Percentiles rank a stretch among this genome's conserved stretches.
Evolutionary conservation across 2,888 invertebrate species (phyloP).

Genomic region (Cephus runcator): DNA sequence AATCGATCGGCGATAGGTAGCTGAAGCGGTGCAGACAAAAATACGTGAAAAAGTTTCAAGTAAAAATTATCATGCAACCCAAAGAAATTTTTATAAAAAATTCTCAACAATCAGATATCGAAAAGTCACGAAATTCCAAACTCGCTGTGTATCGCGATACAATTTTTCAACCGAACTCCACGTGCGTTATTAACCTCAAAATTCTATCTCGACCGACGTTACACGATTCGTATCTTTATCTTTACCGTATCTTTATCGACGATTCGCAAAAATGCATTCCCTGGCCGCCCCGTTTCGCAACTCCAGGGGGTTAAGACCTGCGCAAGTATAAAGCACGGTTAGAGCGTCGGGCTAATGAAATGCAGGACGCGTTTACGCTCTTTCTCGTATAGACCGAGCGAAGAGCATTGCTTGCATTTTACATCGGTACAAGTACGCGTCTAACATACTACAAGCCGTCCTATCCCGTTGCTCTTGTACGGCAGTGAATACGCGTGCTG

Average conservation of each 20-base stretch:
- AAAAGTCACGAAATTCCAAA: background rate
- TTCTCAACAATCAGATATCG: background rate
- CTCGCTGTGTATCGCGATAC: too few species aligned
- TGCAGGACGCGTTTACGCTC: conserved; percentile 24
- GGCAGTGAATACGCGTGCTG: background rate
- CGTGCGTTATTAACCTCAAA: background rate
- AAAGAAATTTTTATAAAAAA: background rate
- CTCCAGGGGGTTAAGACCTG: background rate
- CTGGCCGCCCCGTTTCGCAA: background rate
- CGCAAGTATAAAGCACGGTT: background rate
- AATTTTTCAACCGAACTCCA: background rate
- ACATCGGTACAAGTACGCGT: conserved; percentile 24
- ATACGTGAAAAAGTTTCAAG: background rate
- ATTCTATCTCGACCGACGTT: background rate
- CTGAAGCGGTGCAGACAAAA: background rate
- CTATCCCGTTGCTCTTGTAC: background rate
- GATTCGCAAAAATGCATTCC: background rate
- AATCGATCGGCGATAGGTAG: too few species aligned
- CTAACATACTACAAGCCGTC: conserved; percentile 12
- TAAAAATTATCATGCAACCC: background rate
- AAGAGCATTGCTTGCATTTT: conserved; percentile 39
- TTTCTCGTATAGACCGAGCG: conserved; percentile 26
- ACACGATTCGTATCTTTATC: background rate
- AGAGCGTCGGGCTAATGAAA: background rate
- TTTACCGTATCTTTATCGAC: background rate